Evolutionary conservation across 2,888 invertebrate species (phyloP).

Genomic region (Pterostichus niger): DNA sequence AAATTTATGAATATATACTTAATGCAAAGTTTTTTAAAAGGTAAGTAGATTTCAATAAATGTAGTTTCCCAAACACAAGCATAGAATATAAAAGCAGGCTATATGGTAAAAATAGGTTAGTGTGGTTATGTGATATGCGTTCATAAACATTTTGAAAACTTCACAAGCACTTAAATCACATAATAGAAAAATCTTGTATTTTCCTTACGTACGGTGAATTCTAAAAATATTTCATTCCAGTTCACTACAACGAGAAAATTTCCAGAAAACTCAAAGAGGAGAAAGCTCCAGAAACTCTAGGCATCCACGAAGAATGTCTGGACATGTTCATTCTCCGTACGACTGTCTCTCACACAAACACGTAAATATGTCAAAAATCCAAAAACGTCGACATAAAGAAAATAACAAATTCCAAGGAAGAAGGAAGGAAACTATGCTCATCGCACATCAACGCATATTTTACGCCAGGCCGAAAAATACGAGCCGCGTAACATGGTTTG

Average conservation of each 20-base stretch:
- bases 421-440: slow-evolving; percentile 15
- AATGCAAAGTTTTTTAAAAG: too few species aligned
- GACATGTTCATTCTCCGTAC: slow-evolving; percentile 22
- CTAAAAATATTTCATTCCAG: slow-evolving; percentile 42
- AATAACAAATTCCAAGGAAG: slow-evolving; percentile 53
- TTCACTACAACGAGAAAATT: slow-evolving; percentile 23
- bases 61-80: too few species aligned
- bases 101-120: too few species aligned
- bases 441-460: slow-evolving; percentile 52
- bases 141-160: background rate
- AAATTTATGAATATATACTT: too few species aligned
- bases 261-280: slow-evolving; percentile 33
- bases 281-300: slow-evolving; percentile 11
- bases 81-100: too few species aligned
- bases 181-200: slow-evolving; percentile 34
- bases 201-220: slow-evolving; percentile 30
- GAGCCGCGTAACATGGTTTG: slow-evolving; percentile 50
- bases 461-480: slow-evolving; percentile 41
- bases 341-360: slow-evolving; percentile 32
- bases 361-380: slow-evolving; percentile 57
- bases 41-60: too few species aligned
- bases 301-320: slow-evolving; percentile 32
- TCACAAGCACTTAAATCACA: slow-evolving; percentile 6
- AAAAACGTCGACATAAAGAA: slow-evolving; percentile 42
- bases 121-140: too few species aligned